phyloP scores from a whole-genome alignment of 2,888 invertebrate genomes.

The Nyleta sp. region DNA sequence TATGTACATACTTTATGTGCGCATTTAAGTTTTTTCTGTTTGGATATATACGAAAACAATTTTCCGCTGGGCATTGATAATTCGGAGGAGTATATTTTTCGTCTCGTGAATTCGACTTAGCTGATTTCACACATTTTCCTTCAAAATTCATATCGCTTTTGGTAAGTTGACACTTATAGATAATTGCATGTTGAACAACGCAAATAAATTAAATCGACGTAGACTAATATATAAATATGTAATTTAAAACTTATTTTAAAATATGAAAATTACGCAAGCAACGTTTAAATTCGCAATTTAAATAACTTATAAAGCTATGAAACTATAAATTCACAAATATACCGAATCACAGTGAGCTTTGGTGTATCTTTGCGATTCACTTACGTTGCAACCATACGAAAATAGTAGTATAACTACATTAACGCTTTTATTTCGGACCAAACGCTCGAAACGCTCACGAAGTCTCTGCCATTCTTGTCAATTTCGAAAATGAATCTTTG shows the following conservation, averaged over 20 bases:
- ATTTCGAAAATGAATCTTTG: slow-evolving; percentile 22
- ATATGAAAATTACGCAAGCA: too few relatives aligned
- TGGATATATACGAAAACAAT: slow-evolving; percentile 4
- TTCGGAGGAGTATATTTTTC: background rate
- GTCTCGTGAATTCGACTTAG: background rate
- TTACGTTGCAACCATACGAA: background rate
- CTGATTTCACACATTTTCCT: background rate
- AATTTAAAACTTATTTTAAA: too few relatives aligned
- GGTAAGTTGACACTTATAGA: too few relatives aligned
- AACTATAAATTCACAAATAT: too few relatives aligned
- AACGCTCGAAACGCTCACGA: slow-evolving; percentile 2
- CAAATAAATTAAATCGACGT: too few relatives aligned
- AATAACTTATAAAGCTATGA: too few relatives aligned
- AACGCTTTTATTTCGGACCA: slow-evolving; percentile 7
- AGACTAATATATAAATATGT: too few relatives aligned
- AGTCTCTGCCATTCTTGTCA: background rate
- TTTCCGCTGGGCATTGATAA: background rate
- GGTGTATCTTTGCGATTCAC: too few relatives aligned
- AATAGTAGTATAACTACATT: background rate
- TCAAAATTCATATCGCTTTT: too few relatives aligned
- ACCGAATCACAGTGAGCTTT: background rate
- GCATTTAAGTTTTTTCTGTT: background rate
- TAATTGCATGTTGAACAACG: too few relatives aligned
- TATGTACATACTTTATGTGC: background rate
- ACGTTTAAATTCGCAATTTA: background rate